Percentiles rank a stretch among this genome's conserved stretches.
Conservation (phyloP, 2,888 invertebrate species). For the Endotricha flammealis region DNA sequence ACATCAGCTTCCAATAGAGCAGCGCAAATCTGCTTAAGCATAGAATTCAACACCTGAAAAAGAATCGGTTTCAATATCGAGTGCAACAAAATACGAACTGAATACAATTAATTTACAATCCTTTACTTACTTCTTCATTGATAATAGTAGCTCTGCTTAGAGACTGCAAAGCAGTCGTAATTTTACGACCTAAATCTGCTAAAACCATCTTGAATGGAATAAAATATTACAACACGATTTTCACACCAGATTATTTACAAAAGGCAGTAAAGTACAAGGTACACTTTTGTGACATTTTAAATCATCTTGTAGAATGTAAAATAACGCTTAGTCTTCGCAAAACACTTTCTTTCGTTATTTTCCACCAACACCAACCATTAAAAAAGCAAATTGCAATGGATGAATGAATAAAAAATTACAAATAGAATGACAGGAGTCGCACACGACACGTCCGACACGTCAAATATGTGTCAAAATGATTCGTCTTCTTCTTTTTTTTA, state of each 20-base stretch:
- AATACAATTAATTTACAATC: neutral
- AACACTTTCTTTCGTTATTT: slow-evolving; percentile 9
- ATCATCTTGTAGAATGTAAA: slow-evolving; percentile 6
- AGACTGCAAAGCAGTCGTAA: slow-evolving; percentile 98
- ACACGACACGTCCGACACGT: slow-evolving; percentile 46
- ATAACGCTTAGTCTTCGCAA: neutral
- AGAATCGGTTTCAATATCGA: no score
- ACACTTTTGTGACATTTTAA: slow-evolving; percentile 32
- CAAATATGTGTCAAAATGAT: no score
- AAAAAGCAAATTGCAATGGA: no score
- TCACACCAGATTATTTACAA: slow-evolving; percentile 16
- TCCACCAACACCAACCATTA: slow-evolving; percentile 6
- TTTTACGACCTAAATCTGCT: slow-evolving; percentile 99
- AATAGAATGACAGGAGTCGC: slow-evolving; percentile 38
- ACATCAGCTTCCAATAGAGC: slow-evolving; percentile 98
- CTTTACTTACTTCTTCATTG: slow-evolving; percentile 91
- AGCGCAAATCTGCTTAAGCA: slow-evolving; percentile 99
- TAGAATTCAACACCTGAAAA: slow-evolving; percentile 94
- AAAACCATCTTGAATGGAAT: slow-evolving; percentile 90
- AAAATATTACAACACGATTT: slow-evolving; percentile 5
- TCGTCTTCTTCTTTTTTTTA: no score
- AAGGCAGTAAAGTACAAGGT: slow-evolving; percentile 12
- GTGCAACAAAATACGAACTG: slow-evolving; percentile 8
- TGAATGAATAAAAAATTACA: slow-evolving; percentile 7
- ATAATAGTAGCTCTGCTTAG: slow-evolving; percentile 98